Evolutionary conservation across 1,140 invertebrate genomes (phyloP), one percentile per base, ranked within the genome.

Genomic region (Brachionus calyciflorus): DNA sequence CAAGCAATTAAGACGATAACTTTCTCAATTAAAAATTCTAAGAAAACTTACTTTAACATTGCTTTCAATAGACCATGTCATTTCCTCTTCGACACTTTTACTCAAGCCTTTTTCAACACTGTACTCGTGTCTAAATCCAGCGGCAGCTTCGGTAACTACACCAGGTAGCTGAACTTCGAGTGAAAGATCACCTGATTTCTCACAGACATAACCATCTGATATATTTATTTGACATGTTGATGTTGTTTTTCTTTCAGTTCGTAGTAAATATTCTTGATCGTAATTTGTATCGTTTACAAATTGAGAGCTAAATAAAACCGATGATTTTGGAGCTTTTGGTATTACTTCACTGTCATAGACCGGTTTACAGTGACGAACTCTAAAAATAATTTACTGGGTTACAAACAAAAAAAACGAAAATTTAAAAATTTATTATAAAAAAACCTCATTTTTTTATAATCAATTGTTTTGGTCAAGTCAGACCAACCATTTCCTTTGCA

Each of bases 61-160:
- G 70, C 84, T 86, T 79, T 87, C 83, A 6, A 87, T 85, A 21
- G 81, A 80, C 87, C 87, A 87, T 3, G 82, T 84, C 41, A 87
- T 80, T 21, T 79, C 79, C 79, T 87, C 83, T 40, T 86, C 83
- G 17, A 83, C 79, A 3, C 79, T 82, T 76, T 84, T 81, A 60
- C 86, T 85, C 41, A 81, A 81, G 2, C 82, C 79, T 14, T 83
- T 83, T 60, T 85, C 85, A 75, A 87, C 82, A 46, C 80, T 81
- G 19, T 86, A 80, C 78, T 87, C 87, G n/a, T 84, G 81, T 33
- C 85, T 85, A 79, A 87, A 87, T n/a, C 85, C 86, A 21, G 85
- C 84, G 30, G 85, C 87, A n/a, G 84, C 81, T 55, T 83, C 82
- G 21, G 86, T 83, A 19, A 87, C 57, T 3, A 40, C 26, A 3